Evolutionary conservation across 2,888 invertebrate genomes (phyloP).

Genomic region (Thyatira batis): DNA sequence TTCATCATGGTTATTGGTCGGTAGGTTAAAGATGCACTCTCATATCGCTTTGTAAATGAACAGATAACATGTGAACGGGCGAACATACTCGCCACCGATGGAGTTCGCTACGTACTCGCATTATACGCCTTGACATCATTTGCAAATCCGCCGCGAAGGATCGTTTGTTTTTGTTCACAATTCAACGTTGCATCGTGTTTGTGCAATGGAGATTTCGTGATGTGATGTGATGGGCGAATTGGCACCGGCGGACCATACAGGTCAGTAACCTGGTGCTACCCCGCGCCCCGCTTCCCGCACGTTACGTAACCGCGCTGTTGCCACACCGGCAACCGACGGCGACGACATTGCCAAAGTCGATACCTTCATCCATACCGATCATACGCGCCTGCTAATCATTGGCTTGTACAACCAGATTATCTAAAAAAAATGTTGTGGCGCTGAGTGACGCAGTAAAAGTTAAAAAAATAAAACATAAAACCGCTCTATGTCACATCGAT

Average conservation of each 20-base stretch:
- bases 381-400: conserved; percentile 55
- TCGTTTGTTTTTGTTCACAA: conserved; percentile 44
- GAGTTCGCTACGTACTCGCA: conserved; percentile 16
- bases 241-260: conserved; percentile 75
- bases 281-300: conserved; percentile 47
- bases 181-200: conserved; percentile 50
- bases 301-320: conserved; percentile 74
- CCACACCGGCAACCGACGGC: conserved; percentile 52
- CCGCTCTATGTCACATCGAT: conserved; percentile 55
- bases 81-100: neutral
- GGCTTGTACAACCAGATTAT: conserved; percentile 17
- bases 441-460: conserved; percentile 5
- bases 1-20: no score
- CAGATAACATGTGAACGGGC: neutral
- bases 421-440: conserved; percentile 9
- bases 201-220: conserved; percentile 74
- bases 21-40: neutral
- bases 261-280: conserved; percentile 64
- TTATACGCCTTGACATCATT: conserved; percentile 51
- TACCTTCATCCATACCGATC: conserved; percentile 53
- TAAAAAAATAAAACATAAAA: conserved; percentile 38
- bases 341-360: conserved; percentile 68
- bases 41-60: neutral
- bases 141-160: conserved; percentile 35
- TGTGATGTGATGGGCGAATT: conserved; percentile 77